Evolutionary conservation across 1,140 invertebrate species (phyloP).

Genomic region (Cydia splendana): DNA sequence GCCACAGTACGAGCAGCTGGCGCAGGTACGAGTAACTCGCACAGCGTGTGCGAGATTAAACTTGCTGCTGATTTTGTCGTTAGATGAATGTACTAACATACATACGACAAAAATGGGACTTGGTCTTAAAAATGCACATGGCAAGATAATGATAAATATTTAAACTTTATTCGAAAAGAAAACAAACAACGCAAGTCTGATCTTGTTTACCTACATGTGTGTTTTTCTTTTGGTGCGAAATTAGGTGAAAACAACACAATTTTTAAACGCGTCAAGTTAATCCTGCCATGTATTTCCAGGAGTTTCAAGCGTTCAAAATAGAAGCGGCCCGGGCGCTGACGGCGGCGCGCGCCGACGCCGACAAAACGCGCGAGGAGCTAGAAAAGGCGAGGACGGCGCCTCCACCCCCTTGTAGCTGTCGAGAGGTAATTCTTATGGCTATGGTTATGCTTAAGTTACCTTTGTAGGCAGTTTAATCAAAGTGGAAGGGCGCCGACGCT

Average conservation of each 20-base stretch:
- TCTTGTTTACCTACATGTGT: too few relatives aligned
- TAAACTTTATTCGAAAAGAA: too few relatives aligned
- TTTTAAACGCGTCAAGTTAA: too few relatives aligned
- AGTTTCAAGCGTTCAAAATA: constrained; percentile 27
- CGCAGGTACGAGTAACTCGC: constrained; percentile 82
- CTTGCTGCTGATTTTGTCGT: neutral
- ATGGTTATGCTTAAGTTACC: too few relatives aligned
- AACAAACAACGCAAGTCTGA: too few relatives aligned
- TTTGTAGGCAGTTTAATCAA: neutral
- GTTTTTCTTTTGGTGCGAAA: too few relatives aligned
- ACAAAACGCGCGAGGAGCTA: neutral
- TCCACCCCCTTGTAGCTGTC: neutral
- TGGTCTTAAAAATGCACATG: neutral
- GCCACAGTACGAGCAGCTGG: constrained; percentile 86
- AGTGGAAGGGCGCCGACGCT: neutral
- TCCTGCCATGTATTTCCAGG: neutral
- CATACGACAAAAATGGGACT: neutral
- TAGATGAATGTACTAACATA: neutral
- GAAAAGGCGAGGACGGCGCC: constrained; percentile 20
- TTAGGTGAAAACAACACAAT: too few relatives aligned
- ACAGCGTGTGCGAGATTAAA: constrained; percentile 46
- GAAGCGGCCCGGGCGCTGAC: constrained; percentile 17
- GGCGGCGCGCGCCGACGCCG: constrained; percentile 28
- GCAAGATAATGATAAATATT: too few relatives aligned
- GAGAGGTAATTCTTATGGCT: neutral